Percentiles rank a stretch among this genome's conserved stretches.
Conservation (phyloP, 2,888 invertebrate species). For the Tuta absoluta region DNA sequence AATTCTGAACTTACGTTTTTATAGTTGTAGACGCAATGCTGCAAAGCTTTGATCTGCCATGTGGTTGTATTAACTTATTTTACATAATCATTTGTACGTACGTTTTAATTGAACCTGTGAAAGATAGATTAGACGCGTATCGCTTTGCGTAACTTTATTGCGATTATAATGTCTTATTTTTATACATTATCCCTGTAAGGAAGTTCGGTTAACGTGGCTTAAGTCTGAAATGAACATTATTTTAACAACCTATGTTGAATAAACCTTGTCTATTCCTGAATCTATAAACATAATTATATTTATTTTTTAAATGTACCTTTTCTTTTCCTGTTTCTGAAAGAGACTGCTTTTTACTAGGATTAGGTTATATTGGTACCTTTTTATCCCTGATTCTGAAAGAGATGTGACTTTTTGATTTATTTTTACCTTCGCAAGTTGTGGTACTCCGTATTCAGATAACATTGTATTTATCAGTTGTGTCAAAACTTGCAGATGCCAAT, state of each 20-base stretch:
- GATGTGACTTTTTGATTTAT: background rate
- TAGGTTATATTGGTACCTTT: too few relatives aligned
- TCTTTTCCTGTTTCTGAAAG: too few relatives aligned
- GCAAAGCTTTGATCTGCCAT: too few relatives aligned
- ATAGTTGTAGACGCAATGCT: too few relatives aligned
- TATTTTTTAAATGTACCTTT: too few relatives aligned
- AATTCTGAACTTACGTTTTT: too few relatives aligned
- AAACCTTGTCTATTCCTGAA: background rate
- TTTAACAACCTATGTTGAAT: background rate
- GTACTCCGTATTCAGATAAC: background rate
- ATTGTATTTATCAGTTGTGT: background rate
- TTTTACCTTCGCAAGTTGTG: slow-evolving; percentile 2
- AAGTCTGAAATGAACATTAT: background rate
- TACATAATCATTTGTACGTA: background rate
- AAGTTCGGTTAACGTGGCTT: background rate
- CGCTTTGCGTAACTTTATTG: background rate
- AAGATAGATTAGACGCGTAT: background rate
- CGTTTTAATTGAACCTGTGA: background rate
- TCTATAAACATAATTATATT: background rate
- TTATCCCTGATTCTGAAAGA: too few relatives aligned
- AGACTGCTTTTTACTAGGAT: too few relatives aligned
- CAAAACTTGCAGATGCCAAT: background rate
- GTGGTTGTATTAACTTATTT: too few relatives aligned
- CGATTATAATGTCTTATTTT: background rate
- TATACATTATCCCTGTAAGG: background rate